Base-by-base conservation (phyloP, 1,140 invertebrate species). In the Procambarus virginalis region DNA sequence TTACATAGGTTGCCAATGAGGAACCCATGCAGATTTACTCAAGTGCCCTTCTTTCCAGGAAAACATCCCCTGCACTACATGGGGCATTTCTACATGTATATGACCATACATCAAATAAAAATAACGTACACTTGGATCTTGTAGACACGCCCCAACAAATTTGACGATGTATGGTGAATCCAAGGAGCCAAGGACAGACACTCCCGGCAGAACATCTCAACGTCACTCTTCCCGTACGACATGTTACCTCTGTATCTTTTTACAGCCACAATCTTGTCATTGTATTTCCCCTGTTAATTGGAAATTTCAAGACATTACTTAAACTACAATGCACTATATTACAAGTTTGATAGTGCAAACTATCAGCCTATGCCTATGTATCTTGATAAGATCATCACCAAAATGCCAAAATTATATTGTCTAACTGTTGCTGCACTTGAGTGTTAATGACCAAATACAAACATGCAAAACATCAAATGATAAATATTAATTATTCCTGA, bases 141-240 rank as follows among this genome's bases (percentile, higher is more conserved):
- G 94, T 75, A 95, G 91, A 91, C 94, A 94, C 2, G 94, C 94
- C 14, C 94, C 94, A 58, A 95, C 93, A 93, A 95, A 95, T 34
- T 93, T 94, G 45, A 95, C 94, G 46, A 95, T 94, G 92, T 94
- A 94, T 1, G 94, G 92, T 91, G 94, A 94, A 87, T 94, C 94
- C 9, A 95, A 91, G 73, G 94, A 93, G 45, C 94, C 93, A 22
- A 94, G 91, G 75, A 95, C 94, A 76, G 94, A 94, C 4, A 95
- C 94, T 92, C 95, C 94, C 94, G 83, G 93, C 94, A 95, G 79
- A 95, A 94, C 94, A 95, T 95, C 81, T 95, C 94, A 46, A 95
- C 94, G 92, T 95, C 94, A 60, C 94, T 94, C 92, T 95, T 95
- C 49, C 93, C 93, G 81, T 94, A 94, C 92, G 94, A 94, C 73